Evolutionary conservation across 2,113 vertebrate species (phyloP).

Genomic region (Stigmatopora nigra): DNA sequence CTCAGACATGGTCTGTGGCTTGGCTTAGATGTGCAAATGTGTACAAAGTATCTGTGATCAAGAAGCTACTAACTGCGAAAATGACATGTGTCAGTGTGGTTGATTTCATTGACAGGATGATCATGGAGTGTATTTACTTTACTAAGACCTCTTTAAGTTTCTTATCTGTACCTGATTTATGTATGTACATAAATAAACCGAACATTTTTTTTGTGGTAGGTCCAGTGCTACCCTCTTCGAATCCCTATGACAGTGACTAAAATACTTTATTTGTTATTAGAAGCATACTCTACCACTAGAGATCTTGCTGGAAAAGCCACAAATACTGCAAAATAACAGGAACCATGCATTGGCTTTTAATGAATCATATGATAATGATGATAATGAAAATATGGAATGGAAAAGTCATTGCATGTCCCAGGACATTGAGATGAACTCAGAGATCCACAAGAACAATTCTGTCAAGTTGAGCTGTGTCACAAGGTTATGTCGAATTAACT

Average conservation of each 20-base stretch:
- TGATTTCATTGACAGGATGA: conserved; percentile 33
- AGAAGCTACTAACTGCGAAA: conserved; percentile 34
- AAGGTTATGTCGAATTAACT: too few relatives aligned
- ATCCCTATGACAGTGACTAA: neutral
- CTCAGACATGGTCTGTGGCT: conserved; percentile 60
- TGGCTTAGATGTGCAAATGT: conserved; percentile 40
- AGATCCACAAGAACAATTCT: conserved; percentile 6
- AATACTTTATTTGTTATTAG: conserved; percentile 18
- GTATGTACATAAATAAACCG: neutral
- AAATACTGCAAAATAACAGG: conserved; percentile 24
- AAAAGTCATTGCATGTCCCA: conserved; percentile 28
- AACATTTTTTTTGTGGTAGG: neutral
- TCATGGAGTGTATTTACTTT: conserved; percentile 22
- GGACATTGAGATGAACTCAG: conserved; percentile 13
- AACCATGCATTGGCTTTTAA: conserved; percentile 36
- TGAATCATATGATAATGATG: conserved; percentile 42
- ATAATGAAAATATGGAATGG: conserved; percentile 32
- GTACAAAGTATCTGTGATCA: conserved; percentile 45
- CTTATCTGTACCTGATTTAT: conserved; percentile 13
- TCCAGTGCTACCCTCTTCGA: neutral
- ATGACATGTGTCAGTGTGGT: conserved; percentile 52
- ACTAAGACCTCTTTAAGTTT: conserved; percentile 1
- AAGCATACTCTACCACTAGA: conserved; percentile 10
- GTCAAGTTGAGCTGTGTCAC: too few relatives aligned
- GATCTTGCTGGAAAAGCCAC: conserved; percentile 17